Evolutionary conservation across 2,797 vertebrate genomes (phyloP), one percentile per base, ranked within the genome.

Genomic region (Aplochiton taeniatus): DNA sequence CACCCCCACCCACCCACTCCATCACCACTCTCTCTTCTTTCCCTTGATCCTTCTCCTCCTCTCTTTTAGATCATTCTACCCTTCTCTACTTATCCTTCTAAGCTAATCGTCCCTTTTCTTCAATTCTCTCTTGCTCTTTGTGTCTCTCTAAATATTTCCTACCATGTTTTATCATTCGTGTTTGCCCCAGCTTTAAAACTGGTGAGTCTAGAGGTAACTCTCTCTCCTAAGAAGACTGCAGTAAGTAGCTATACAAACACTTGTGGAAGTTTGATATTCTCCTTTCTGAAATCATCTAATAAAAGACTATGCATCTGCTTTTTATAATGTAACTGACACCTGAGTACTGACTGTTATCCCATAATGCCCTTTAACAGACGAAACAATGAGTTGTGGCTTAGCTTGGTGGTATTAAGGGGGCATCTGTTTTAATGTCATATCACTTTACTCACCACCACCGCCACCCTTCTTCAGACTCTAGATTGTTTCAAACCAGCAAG

Each of bases 341-440:
- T 19, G 14, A 6, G 45, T 4, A 18, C 49, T 11, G 18, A 31
- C 14, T 20, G 14, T 50, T 17, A 41, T 48, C 47, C 14, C 41
- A 53, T 8, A 14, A 5, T 58, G 63, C 51, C 63, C 51, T 70
- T 66, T 44, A 72, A 57, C 58, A 45, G 11, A 0, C 14, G 61
- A 42, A 48, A 67, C 46, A 12, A 47, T 5, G n/a, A 68, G 42
- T 54, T 54, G 45, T n/a, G 44, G 18, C 58, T 69, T 14, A 31
- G 60, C 11, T 16, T 51, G 42, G 31, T 46, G 49, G 18, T 47
- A 48, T 46, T 20, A 45, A 44, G 10, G 5, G 11, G 19, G 31
- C 14, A 0, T 60, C 16, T 61, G 13, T 18, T 50, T 47, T 68
- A 79, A 75, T 71, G 70, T 60, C 74, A 62, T 44, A 43, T 66